Percentiles rank a stretch among this genome's conserved stretches.
phyloP scores from a whole-genome alignment of 53 echinoderm and acorn worm genomes.

The Luidia sarsii region DNA sequence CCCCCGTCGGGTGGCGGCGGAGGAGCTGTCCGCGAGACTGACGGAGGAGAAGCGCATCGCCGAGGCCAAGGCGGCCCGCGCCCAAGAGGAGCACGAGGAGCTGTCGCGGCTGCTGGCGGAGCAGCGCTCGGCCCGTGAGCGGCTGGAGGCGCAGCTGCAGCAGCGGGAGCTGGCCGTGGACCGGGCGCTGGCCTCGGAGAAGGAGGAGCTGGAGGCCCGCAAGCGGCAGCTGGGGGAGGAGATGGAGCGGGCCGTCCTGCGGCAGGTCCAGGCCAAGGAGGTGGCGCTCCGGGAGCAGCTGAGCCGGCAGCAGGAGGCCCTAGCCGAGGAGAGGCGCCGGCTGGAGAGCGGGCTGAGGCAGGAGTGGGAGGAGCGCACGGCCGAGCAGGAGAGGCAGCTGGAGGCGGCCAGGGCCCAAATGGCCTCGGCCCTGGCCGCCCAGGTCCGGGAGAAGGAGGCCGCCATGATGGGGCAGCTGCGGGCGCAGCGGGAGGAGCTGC shows the following conservation, averaged over 20 bases:
- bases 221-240: conserved; percentile 66
- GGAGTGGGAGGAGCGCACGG: conserved; percentile 57
- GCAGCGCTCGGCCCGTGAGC: conserved; percentile 45
- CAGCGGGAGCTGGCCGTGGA: conserved; percentile 48
- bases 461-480: conserved; percentile 81
- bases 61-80: conserved; percentile 44
- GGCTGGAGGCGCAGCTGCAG: conserved; percentile 49
- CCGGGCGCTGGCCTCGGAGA: conserved; percentile 65
- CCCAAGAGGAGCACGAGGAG: conserved; percentile 52
- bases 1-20: conserved; percentile 5
- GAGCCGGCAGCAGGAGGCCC: conserved; percentile 65
- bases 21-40: conserved; percentile 51
- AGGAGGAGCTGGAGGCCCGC: conserved; percentile 63
- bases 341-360: conserved; percentile 36
- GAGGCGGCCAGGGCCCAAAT: conserved; percentile 59
- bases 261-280: conserved; percentile 68
- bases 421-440: conserved; percentile 63
- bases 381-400: conserved; percentile 56
- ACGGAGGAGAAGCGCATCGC: conserved; percentile 44
- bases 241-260: conserved; percentile 54
- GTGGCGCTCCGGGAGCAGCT: conserved; percentile 55
- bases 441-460: conserved; percentile 87
- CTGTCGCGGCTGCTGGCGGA: conserved; percentile 38
- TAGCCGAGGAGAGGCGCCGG: conserved; percentile 52
- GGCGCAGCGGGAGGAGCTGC: conserved; percentile 78